Conservation (phyloP, 2,797 vertebrate species). For the Parotocinclus haroldoi region DNA sequence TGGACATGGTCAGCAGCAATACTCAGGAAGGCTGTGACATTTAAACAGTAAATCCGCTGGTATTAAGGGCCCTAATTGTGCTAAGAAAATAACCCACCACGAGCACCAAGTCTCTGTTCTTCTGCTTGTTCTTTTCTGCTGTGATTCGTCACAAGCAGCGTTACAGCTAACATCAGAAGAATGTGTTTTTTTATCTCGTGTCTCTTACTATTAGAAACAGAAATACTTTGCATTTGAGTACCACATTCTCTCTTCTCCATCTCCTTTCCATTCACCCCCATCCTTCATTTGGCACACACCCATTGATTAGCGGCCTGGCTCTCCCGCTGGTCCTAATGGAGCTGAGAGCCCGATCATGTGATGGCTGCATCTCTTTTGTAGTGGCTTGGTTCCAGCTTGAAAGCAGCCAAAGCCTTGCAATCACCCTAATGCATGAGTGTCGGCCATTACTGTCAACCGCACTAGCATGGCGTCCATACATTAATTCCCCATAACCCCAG, state of each 20-base stretch:
- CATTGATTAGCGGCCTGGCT: slow-evolving; percentile 79
- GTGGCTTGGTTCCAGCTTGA: slow-evolving; percentile 33
- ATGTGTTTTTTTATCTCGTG: no score
- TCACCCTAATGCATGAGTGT: slow-evolving; percentile 82
- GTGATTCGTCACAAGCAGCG: background rate
- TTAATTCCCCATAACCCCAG: slow-evolving; percentile 54
- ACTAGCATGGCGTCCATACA: slow-evolving; percentile 48
- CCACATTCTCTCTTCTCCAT: background rate
- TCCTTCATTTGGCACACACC: slow-evolving; percentile 51
- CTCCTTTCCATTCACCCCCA: slow-evolving; percentile 4
- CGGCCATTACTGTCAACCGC: slow-evolving; percentile 82
- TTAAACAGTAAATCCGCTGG: no score
- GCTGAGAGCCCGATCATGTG: slow-evolving; percentile 63
- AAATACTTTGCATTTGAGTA: background rate
- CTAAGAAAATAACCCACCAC: no score
- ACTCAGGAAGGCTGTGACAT: no score
- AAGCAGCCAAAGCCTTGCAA: slow-evolving; percentile 71
- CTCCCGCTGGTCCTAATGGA: slow-evolving; percentile 78
- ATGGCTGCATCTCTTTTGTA: slow-evolving; percentile 60
- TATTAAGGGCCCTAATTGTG: no score
- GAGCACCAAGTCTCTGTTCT: background rate
- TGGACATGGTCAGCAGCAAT: no score
- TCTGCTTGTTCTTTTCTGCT: background rate
- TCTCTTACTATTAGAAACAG: no score
- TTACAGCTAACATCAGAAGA: no score